These are phyloP conservation scores for Anabacerthia variegaticeps DNA, from an alignment of 2,797 vertebrate species.

Conservation along the genomic window DNA sequence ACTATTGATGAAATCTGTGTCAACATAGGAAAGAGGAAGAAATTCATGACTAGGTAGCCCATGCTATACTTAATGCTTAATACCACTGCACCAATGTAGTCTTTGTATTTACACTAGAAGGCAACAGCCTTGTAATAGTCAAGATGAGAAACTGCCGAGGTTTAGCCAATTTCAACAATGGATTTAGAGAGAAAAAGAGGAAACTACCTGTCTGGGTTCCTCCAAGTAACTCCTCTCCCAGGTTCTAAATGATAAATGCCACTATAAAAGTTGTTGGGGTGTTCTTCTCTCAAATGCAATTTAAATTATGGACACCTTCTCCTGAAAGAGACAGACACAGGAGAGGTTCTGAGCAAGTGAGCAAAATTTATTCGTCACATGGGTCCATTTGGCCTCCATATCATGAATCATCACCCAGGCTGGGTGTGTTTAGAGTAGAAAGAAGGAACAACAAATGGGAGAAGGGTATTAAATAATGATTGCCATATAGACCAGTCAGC, in stretches of 20 bases:
- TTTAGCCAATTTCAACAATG: conserved; percentile 42
- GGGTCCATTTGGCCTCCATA: background rate
- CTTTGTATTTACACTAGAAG: background rate
- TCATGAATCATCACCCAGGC: conserved; percentile 3
- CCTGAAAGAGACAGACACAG: background rate
- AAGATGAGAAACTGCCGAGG: conserved; percentile 19
- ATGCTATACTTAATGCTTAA: background rate
- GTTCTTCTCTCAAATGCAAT: conserved; percentile 25
- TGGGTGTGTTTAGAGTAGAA: background rate
- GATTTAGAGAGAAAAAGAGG: background rate
- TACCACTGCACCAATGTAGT: background rate
- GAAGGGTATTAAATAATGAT: conserved; percentile 38
- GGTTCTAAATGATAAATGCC: conserved; percentile 32
- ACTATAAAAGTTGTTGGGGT: conserved; percentile 21
- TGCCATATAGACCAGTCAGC: background rate
- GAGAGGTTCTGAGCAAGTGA: conserved; percentile 19
- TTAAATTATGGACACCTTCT: conserved; percentile 21
- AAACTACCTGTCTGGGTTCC: background rate
- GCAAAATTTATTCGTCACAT: conserved; percentile 17
- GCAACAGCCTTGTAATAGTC: conserved; percentile 8
- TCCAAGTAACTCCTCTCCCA: conserved; percentile 10
- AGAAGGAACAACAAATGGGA: conserved; percentile 17
- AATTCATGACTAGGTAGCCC: background rate
- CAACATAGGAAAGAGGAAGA: background rate
- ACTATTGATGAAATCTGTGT: background rate